These are phyloP conservation scores for Trematocara zebra DNA, from an alignment of 2,113 vertebrate species.

Conservation along the genomic window DNA sequence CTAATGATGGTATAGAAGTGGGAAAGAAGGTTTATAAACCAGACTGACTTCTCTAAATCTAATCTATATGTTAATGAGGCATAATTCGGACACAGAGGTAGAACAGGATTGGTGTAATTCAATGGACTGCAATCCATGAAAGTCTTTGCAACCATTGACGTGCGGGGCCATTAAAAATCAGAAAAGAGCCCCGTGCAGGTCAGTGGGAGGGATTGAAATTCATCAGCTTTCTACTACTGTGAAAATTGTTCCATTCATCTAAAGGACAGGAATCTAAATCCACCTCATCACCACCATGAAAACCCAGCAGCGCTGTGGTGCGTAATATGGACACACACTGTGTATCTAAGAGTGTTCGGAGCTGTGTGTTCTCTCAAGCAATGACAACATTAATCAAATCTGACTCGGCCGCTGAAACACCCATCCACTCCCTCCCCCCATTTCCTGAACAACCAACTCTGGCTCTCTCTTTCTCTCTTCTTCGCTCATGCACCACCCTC, in stretches of 20 bases:
- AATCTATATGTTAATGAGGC: conserved; percentile 58
- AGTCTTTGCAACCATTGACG: not conserved
- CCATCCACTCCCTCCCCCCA: conserved; percentile 47
- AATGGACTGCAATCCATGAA: not conserved
- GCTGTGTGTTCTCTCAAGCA: conserved; percentile 47
- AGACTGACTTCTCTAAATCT: conserved; percentile 11
- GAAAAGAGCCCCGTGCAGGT: not conserved
- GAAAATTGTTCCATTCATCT: conserved; percentile 1
- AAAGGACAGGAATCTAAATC: not conserved
- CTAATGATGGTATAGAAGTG: conserved; percentile 68
- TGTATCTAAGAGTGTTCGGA: conserved; percentile 1
- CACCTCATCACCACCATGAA: not conserved
- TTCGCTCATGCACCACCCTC: not conserved
- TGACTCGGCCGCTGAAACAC: conserved; percentile 61
- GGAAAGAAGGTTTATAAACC: conserved; percentile 42
- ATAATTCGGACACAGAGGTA: not conserved
- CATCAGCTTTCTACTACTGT: not conserved
- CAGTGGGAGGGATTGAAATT: not conserved
- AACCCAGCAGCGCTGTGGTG: not conserved
- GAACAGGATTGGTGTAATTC: not conserved
- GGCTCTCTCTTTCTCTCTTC: not conserved
- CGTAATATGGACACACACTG: not conserved
- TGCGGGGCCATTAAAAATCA: not conserved
- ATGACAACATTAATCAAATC: conserved; percentile 71
- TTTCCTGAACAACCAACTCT: conserved; percentile 39